phyloP scores from a whole-genome alignment of 1,140 invertebrate species.

The Ptiloglossa arizonensis region DNA sequence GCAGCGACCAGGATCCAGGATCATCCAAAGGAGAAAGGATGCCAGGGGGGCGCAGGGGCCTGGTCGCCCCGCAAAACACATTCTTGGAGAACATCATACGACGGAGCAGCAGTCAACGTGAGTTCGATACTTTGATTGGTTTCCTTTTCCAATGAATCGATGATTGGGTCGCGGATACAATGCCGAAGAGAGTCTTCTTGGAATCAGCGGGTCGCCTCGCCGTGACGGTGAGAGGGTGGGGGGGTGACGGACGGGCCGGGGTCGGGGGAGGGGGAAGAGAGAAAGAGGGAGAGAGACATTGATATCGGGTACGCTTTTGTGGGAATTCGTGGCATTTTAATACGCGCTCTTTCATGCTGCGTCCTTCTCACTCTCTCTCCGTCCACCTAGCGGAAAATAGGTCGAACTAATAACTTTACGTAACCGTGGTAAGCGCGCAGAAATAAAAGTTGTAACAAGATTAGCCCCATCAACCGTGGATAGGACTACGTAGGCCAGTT shows the following conservation, averaged over 20 bases:
- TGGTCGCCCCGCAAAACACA: slow-evolving; percentile 99
- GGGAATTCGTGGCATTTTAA: slow-evolving; percentile 16
- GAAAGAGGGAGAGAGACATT: slow-evolving; percentile 7
- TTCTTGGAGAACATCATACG: slow-evolving; percentile 99
- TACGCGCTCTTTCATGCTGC: slow-evolving; percentile 5
- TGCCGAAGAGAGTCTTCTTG: too few species aligned
- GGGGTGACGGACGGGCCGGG: not conserved
- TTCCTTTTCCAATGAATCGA: slow-evolving; percentile 36
- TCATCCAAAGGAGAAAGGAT: slow-evolving; percentile 84
- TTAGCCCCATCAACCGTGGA: slow-evolving; percentile 28
- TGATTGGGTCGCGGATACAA: not conserved
- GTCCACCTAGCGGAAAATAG: slow-evolving; percentile 23
- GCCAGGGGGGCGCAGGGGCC: slow-evolving; percentile 97
- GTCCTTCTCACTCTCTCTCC: not conserved
- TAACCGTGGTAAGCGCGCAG: slow-evolving; percentile 28
- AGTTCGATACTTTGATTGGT: slow-evolving; percentile 82
- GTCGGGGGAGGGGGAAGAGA: not conserved
- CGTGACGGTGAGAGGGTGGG: not conserved
- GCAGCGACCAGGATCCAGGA: slow-evolving; percentile 60
- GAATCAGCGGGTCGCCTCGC: not conserved
- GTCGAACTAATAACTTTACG: slow-evolving; percentile 52
- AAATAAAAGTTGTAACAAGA: slow-evolving; percentile 50
- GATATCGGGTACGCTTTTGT: not conserved
- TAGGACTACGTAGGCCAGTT: not conserved
- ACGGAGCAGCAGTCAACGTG: slow-evolving; percentile 98